Percentiles rank a stretch among this genome's conserved stretches.
Evolutionary conservation across 1,140 invertebrate genomes (phyloP).

Genomic region (Leptinotarsa lineolata): DNA sequence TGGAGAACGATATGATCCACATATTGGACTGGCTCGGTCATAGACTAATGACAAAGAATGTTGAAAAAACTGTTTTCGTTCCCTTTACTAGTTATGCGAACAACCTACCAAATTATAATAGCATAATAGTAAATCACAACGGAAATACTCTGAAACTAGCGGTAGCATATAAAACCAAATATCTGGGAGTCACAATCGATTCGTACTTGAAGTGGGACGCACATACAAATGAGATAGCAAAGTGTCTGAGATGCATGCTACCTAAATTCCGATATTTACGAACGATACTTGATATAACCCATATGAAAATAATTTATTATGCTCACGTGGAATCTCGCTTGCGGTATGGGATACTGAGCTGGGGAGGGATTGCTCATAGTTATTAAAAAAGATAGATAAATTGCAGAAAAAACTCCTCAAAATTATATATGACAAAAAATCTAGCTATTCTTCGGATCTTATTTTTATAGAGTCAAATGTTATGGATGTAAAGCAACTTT

Average conservation of each 20-base stretch:
- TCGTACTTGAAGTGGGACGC: background rate
- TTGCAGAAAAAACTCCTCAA: too few relatives aligned
- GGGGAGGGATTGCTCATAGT: slow-evolving; percentile 2
- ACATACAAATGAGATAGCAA: slow-evolving; percentile 9
- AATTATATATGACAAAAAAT: too few relatives aligned
- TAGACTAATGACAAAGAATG: slow-evolving; percentile 23
- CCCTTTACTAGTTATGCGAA: slow-evolving; percentile 3
- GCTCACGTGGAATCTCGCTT: background rate
- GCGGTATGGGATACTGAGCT: slow-evolving; percentile 1
- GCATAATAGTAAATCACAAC: background rate
- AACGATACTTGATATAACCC: background rate
- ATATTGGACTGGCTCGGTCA: slow-evolving; percentile 11
- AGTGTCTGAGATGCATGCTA: background rate
- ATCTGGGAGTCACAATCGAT: slow-evolving; percentile 24
- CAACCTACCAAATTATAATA: slow-evolving; percentile 11
- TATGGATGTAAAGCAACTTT: too few relatives aligned
- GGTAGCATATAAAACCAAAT: background rate
- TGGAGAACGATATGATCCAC: background rate
- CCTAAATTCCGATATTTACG: slow-evolving; percentile 8
- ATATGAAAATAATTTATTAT: slow-evolving; percentile 9
- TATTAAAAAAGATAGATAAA: background rate
- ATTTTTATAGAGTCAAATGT: too few relatives aligned
- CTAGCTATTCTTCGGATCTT: too few relatives aligned
- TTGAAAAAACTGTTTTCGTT: slow-evolving; percentile 17
- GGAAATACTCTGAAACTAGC: background rate